Evolutionary conservation across 2,888 invertebrate species (phyloP), one percentile per base, ranked within the genome.

Genomic region (Spialia ferax): DNA sequence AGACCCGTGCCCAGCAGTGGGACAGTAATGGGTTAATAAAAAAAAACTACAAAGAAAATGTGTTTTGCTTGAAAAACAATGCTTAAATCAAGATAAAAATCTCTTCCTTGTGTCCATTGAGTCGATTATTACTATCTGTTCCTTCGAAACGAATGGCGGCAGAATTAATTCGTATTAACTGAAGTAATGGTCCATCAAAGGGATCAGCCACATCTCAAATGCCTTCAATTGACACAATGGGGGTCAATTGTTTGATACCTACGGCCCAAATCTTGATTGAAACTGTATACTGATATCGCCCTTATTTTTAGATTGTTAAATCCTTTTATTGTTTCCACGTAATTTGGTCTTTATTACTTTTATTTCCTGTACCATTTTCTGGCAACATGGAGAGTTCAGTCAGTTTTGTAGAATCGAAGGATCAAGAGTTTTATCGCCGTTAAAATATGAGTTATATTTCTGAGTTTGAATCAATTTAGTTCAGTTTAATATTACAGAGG

Each of bases 231-330:
- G 84, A 78, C 70, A 73, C 74, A 76, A 80, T 87, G 80, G 78
- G 85, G 86, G 86, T 83, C 83, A 87, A 87, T 88, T 88, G 86
- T 85, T 74, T 72, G 77, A 77, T 67, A 67, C 42, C 60, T 22
- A 48, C 55, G 61, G 55, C 55, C 61, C 61, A 45, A 67, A 67
- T 61, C 61, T 54, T 60, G 57, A 66, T 66, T 20, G 20, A 50
- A 55, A 55, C 32, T 23, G 22, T 60, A 67, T 61, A n/a, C 55
- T 45, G 54, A 48, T 55, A 61, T 67, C 32, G 54, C 54, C 61
- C 55, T 61, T 67, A 61, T 67, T 32, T 60, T 55, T n/a, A 23
- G 29, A 15, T 48, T 7, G 45, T 23, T 67, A 61, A 61, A 55
- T 32, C 23, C 66, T 45, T 29, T 67, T 67, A 67, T 67, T 45